A percentile compares a stretch with the other conserved stretches of the same genome.
phyloP scores from a whole-genome alignment of 2,797 vertebrate species.

The Hafferia zeledoni region DNA sequence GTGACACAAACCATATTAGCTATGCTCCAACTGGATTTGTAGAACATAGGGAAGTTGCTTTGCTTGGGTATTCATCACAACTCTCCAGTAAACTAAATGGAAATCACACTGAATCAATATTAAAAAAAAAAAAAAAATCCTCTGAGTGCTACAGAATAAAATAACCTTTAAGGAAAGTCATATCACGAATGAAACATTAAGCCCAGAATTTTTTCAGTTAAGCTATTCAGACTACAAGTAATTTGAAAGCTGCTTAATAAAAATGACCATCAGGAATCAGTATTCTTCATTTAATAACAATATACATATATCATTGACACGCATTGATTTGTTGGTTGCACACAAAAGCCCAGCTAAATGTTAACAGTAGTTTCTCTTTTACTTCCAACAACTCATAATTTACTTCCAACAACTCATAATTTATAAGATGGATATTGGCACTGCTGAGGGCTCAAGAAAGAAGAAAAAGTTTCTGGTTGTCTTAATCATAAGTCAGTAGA shows the following conservation, averaged over 20 bases:
- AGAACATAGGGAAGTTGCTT: constrained; percentile 78
- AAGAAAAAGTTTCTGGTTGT: background rate
- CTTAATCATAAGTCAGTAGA: background rate
- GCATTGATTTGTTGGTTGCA: background rate
- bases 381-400: background rate
- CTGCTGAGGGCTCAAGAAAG: background rate
- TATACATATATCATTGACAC: constrained; percentile 2
- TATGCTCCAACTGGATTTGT: constrained; percentile 82
- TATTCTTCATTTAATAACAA: background rate
- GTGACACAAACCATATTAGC: constrained; percentile 86
- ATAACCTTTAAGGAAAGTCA: constrained; percentile 57
- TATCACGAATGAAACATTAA: constrained; percentile 36
- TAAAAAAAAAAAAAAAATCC: background rate
- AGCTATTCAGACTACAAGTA: constrained; percentile 62
- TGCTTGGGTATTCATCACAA: constrained; percentile 77
- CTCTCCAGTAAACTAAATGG: constrained; percentile 77
- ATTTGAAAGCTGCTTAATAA: constrained; percentile 39
- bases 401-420: background rate
- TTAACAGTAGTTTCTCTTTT: background rate
- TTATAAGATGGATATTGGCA: background rate
- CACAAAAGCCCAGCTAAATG: background rate
- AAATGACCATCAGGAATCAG: background rate
- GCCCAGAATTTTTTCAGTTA: constrained; percentile 25
- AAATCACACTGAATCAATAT: constrained; percentile 75
- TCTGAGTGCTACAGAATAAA: constrained; percentile 56